Evolutionary conservation across 2,888 invertebrate species (phyloP), one percentile per base, ranked within the genome.

Genomic region (Drosophila multiciliata): DNA sequence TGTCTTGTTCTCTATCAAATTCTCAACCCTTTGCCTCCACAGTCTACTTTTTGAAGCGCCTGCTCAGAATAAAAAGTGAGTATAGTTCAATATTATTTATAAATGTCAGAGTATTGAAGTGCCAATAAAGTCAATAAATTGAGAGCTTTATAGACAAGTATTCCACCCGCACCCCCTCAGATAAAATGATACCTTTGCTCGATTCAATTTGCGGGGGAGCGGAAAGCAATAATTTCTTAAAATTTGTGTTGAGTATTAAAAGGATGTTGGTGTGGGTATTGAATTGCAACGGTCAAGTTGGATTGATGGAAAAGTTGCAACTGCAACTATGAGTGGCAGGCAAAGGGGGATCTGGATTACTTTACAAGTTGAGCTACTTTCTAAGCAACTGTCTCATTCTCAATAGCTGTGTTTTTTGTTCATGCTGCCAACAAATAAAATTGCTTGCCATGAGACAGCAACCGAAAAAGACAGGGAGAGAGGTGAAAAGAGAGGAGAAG

Each of bases 401-500:
- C 45, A 48, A 40, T 40, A 38, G 36, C 38, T 38, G 26, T 36
- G 35, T 53, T 61, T 29, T 72, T 29, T 72, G 36, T 40, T 48
- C 45, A 32, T 66, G 58, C 42, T 66, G 61, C 48, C 71, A 74
- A 75, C 75, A 87, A 87, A 84, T 84, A 85, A 88, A 84, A 85
- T 82, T 87, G 83, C 85, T 84, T 77, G 77, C 57, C 73, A 66
- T 35, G 20, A 15, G 40, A 15, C 50, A 45, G 59, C 1, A 9
- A 11, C 23, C 66, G 42, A 36, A 20, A 29, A 15, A 20, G 26
- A 29, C 4, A 0, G 26, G 36, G 11, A 17, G 35, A 7, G 40
- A 32, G 26, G 26, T 0, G 29, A 0, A 11, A 15, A 58, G n/a
- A 32, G 23, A 53, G 23, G 15, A n/a, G 23, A 20, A 35, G 20